Evolutionary conservation across 2,888 invertebrate genomes (phyloP), one percentile per base, ranked within the genome.

Genomic region (Watsonalla binaria): DNA sequence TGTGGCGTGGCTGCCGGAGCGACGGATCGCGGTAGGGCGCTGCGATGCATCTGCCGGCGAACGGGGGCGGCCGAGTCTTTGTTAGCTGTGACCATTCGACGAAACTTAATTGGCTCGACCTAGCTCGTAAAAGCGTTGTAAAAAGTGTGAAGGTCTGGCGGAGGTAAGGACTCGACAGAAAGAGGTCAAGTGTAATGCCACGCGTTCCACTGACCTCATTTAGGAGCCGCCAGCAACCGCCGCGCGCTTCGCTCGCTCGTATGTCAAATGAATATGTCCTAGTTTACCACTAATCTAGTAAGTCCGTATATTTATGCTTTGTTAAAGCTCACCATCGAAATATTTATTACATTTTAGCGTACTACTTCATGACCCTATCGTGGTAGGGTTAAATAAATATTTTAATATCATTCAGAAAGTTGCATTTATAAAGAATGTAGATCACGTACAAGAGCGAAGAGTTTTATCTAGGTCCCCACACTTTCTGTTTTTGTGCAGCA

Each of bases 131-230:
- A 86, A 87, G 84, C 84, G 77, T 80, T 89, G 89, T 89, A 88
- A 90, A 90, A 88, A 86, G 85, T 85, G 83, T 86, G 90, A 90
- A 90, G 90, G 89, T 86, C 90, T 88, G 86, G 86, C 80, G 84
- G 88, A 87, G 87, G 89, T 90, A 88, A 90, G 90, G 90, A 90
- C 90, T 90, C 82, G 69, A 66, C 80, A 73, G 76, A 90, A 90
- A 90, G 90, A 87, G 90, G 90, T 90, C 90, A 90, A 90, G 90
- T 90, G 90, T 89, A 90, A 86, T 86, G 83, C 83, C 75, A 84
- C 84, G 86, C 79, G 90, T 86, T 89, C 89, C 80, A 90, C 88
- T 90, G 84, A 86, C 90, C 90, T 90, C 89, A 90, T 90, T 90
- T 82, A 74, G 73, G 75, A 78, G 68, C 73, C 65, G 78, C 75